phyloP scores from a whole-genome alignment of 2,797 vertebrate genomes.

The Lophotriccus pileatus region DNA sequence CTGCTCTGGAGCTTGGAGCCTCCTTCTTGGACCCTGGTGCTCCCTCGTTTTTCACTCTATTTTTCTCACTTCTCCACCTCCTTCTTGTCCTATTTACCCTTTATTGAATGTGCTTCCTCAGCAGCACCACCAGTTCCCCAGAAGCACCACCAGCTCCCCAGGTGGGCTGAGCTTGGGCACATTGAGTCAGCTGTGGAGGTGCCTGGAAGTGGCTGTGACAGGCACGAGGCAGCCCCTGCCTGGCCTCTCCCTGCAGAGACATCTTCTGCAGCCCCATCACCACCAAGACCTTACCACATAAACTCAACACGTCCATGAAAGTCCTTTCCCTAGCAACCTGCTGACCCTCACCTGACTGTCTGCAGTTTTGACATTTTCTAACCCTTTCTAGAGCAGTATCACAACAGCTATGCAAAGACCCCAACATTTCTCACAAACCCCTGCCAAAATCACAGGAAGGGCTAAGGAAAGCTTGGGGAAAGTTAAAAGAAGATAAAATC shows the following conservation, averaged over 20 bases:
- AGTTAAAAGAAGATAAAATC: neutral
- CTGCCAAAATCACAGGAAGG: neutral
- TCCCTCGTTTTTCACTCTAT: neutral
- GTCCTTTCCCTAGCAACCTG: neutral
- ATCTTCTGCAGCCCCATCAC: neutral
- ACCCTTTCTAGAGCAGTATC: neutral
- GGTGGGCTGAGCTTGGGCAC: fast-evolving
- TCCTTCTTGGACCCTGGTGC: neutral
- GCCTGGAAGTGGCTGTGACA: neutral
- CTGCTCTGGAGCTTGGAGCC: neutral
- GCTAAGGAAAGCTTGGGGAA: neutral
- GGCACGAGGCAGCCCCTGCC: neutral
- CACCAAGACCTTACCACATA: neutral
- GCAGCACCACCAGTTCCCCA: neutral
- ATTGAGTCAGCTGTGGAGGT: neutral
- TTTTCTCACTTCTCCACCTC: neutral
- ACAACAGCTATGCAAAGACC: neutral
- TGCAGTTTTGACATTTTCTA: neutral
- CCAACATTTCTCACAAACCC: neutral
- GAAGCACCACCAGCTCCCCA: neutral
- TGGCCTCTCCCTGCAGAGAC: neutral
- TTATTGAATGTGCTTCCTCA: neutral
- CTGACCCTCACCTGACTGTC: neutral
- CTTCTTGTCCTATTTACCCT: neutral
- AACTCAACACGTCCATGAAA: neutral